phyloP scores from a whole-genome alignment of 2,797 vertebrate genomes.

The Malacoctenus gilli region DNA sequence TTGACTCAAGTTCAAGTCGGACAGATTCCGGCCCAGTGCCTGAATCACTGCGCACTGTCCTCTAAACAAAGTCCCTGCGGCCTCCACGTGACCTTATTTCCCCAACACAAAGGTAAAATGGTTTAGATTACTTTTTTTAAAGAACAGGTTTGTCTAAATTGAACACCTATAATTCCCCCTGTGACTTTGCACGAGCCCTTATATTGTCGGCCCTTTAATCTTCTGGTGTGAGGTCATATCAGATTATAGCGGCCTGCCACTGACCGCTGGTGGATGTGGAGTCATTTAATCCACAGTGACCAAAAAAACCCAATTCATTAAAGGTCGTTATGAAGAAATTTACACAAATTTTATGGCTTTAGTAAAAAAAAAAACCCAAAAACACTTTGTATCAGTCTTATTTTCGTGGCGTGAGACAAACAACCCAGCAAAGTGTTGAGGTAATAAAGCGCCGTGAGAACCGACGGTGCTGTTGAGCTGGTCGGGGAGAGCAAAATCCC shows the following conservation, averaged over 20 bases:
- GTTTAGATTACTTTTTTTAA: slow-evolving; percentile 22
- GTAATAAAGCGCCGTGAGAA: too few relatives aligned
- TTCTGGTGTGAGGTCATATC: slow-evolving; percentile 13
- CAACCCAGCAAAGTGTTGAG: too few relatives aligned
- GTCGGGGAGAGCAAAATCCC: too few relatives aligned
- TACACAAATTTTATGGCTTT: too few relatives aligned
- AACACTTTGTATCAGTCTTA: too few relatives aligned
- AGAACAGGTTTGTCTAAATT: too few relatives aligned
- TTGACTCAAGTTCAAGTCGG: slow-evolving; percentile 58
- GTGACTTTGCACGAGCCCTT: too few relatives aligned
- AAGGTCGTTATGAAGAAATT: slow-evolving; percentile 1
- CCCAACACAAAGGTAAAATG: slow-evolving; percentile 26
- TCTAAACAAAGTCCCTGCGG: slow-evolving; percentile 74
- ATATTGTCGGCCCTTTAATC: background rate
- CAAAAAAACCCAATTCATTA: slow-evolving; percentile 2
- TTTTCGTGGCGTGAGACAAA: too few relatives aligned
- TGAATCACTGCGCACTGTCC: slow-evolving; percentile 53
- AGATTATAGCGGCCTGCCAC: slow-evolving; percentile 12
- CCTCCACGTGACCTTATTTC: slow-evolving; percentile 71
- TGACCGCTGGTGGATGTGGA: too few relatives aligned
- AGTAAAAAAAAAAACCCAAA: too few relatives aligned
- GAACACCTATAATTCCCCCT: too few relatives aligned
- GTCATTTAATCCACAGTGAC: slow-evolving; percentile 17
- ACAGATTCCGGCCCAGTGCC: slow-evolving; percentile 74
- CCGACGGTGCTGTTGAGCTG: too few relatives aligned